Percentiles rank a stretch among this genome's conserved stretches.
These are phyloP conservation scores for Herpetotheres cachinnans DNA, from an alignment of 2,113 vertebrate genomes.

Conservation along the genomic window DNA sequence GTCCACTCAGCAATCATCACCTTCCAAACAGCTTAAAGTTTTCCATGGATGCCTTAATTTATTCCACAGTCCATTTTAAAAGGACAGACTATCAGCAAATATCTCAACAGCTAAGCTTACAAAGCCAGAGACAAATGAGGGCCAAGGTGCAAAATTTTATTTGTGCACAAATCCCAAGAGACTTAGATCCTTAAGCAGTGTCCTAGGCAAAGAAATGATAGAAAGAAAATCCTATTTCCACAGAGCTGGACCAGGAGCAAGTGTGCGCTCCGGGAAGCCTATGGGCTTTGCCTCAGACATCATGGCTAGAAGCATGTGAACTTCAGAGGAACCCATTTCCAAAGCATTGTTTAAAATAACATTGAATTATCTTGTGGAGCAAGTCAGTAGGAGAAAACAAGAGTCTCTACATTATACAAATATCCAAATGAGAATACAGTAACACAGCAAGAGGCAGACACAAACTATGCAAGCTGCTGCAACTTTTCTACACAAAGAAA, in stretches of 20 bases:
- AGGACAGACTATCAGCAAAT: background rate
- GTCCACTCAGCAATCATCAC: background rate
- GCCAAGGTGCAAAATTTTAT: background rate
- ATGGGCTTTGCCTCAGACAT: background rate
- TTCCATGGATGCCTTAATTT: background rate
- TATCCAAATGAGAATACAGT: background rate
- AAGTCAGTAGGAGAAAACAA: background rate
- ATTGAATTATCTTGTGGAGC: background rate
- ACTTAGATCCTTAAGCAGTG: background rate
- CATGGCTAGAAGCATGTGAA: background rate
- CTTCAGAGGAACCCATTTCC: background rate
- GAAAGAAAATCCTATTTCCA: background rate
- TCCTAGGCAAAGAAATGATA: background rate
- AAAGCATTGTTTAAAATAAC: background rate
- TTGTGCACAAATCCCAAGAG: background rate
- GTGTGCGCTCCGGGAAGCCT: background rate
- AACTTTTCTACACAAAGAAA: background rate
- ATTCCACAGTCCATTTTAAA: background rate
- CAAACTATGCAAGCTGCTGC: background rate
- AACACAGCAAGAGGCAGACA: background rate
- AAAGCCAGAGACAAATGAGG: background rate
- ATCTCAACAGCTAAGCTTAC: background rate
- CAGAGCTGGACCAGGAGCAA: background rate
- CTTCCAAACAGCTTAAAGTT: background rate
- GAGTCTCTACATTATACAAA: background rate